Conservation (phyloP, 2,797 vertebrate genomes). For the Varecia variegata region DNA sequence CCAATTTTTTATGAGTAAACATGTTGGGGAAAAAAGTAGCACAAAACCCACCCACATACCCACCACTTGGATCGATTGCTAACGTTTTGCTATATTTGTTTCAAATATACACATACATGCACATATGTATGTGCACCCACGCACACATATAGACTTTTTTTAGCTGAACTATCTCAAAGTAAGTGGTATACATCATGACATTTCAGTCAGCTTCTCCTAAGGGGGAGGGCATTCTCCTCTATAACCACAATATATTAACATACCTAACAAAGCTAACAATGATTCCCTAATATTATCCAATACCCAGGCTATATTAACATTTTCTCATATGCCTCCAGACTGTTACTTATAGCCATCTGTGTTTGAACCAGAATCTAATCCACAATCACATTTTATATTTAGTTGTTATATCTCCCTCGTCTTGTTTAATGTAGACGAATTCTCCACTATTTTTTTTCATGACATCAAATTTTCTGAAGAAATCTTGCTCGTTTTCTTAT, state of each 20-base stretch:
- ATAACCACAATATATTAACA: neutral
- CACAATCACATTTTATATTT: neutral
- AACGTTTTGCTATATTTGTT: neutral
- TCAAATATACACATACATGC: neutral
- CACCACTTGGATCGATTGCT: neutral
- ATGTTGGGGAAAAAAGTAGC: neutral
- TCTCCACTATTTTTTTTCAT: neutral
- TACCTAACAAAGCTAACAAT: neutral
- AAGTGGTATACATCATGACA: neutral
- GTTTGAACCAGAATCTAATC: slow-evolving; percentile 11
- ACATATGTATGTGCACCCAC: too few species aligned
- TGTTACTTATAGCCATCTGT: neutral
- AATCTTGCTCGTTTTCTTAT: neutral
- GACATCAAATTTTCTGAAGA: neutral
- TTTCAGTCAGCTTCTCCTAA: neutral
- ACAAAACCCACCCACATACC: neutral
- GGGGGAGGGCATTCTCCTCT: neutral
- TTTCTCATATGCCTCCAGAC: neutral
- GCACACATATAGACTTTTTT: neutral
- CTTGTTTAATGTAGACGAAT: neutral
- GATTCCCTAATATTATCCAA: neutral
- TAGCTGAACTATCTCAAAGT: neutral
- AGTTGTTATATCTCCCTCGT: neutral
- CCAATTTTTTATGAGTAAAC: neutral
- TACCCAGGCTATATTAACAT: neutral